Evolutionary conservation across 2,888 invertebrate species (phyloP).

Genomic region (Lycophotia porphyrea): DNA sequence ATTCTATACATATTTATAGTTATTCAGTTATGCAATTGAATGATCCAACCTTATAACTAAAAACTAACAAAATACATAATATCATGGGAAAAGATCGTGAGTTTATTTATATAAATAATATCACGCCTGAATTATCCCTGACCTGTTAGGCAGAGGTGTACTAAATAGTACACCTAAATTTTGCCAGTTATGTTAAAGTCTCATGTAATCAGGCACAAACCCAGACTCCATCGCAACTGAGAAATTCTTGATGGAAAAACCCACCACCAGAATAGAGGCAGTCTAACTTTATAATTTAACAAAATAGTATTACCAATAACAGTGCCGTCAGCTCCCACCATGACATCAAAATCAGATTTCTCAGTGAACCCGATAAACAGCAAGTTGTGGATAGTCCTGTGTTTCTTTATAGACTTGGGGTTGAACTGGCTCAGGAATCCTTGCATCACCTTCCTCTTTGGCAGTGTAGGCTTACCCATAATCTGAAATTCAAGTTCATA

Average conservation of each 20-base stretch:
- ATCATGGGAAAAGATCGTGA: too few species aligned
- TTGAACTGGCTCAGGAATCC: slow-evolving; percentile 77
- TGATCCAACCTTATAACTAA: background rate
- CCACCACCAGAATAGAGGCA: background rate
- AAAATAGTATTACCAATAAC: slow-evolving; percentile 75
- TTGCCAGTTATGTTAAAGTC: background rate
- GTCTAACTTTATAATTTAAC: background rate
- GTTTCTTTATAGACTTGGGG: slow-evolving; percentile 82
- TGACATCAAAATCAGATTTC: slow-evolving; percentile 74
- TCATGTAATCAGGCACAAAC: background rate
- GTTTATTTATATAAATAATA: too few species aligned
- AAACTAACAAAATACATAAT: background rate
- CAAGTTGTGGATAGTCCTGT: slow-evolving; percentile 78
- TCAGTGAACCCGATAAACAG: slow-evolving; percentile 80
- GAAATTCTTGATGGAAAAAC: background rate
- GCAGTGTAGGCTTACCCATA: slow-evolving; percentile 78
- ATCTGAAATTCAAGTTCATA: slow-evolving; percentile 68
- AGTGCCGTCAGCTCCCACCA: slow-evolving; percentile 75
- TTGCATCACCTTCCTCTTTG: slow-evolving; percentile 79
- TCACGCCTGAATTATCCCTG: background rate
- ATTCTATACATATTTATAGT: background rate
- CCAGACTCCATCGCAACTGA: background rate
- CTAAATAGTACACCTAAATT: background rate
- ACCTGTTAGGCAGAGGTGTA: background rate
- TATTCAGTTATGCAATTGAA: background rate